phyloP scores from a whole-genome alignment of 2,888 invertebrate species.

The Deilephila elpenor region DNA sequence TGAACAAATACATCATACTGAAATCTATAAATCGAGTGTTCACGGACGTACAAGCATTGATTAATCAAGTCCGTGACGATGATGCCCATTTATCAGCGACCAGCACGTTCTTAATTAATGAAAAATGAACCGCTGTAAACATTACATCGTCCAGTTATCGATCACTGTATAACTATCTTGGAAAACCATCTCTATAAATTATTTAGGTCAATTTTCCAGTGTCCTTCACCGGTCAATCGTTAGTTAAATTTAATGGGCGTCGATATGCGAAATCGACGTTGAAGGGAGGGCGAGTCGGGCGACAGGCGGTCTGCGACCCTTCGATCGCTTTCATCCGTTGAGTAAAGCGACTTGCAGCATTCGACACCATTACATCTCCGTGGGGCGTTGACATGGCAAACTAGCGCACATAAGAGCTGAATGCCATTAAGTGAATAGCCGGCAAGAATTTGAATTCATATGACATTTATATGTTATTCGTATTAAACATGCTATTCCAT shows the following conservation, averaged over 20 bases:
- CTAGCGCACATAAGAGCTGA: conserved; percentile 22
- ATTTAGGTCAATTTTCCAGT: conserved; percentile 10
- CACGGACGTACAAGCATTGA: neutral
- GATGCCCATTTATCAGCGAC: conserved; percentile 9
- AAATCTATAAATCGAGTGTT: neutral
- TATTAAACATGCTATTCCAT: neutral
- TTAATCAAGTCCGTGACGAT: conserved; percentile 5
- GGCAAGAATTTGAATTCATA: neutral
- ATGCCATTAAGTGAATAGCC: conserved; percentile 23
- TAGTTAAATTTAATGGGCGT: conserved; percentile 48
- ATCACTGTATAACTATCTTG: conserved; percentile 12
- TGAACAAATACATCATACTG: neutral
- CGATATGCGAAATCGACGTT: conserved; percentile 59
- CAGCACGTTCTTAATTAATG: conserved; percentile 13
- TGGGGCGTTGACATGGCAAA: conserved; percentile 40
- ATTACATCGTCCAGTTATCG: conserved; percentile 7
- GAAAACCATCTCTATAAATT: conserved; percentile 11
- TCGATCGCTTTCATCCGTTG: conserved; percentile 47
- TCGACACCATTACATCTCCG: conserved; percentile 44
- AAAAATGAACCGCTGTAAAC: conserved; percentile 9
- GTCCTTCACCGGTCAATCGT: conserved; percentile 27
- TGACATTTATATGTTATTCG: neutral
- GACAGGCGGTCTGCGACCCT: conserved; percentile 69
- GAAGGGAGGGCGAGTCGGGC: conserved; percentile 52
- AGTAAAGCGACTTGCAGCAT: conserved; percentile 51